phyloP scores from a whole-genome alignment of 2,113 vertebrate species.

The Sclerurus mexicanus region DNA sequence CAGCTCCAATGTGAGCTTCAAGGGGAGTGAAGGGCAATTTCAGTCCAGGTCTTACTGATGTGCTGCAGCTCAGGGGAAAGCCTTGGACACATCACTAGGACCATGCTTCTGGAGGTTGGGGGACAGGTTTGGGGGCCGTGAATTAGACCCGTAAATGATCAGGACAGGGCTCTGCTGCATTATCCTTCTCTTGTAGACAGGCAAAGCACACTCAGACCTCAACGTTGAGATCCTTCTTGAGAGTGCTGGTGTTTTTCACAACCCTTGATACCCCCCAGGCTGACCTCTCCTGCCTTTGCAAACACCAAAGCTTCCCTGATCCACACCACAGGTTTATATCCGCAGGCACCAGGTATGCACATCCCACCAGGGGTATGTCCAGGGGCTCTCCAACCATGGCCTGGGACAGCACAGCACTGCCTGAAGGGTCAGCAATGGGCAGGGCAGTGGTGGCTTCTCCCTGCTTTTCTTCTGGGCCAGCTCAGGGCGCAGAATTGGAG shows the following conservation, averaged over 20 bases:
- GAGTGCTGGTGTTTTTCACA: neutral
- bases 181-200: neutral
- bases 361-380: neutral
- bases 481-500: neutral
- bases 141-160: neutral
- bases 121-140: neutral
- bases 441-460: neutral
- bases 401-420: neutral
- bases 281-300: neutral
- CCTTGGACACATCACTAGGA: neutral
- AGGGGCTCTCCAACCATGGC: neutral
- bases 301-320: neutral
- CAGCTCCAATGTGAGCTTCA: neutral
- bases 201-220: neutral
- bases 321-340: neutral
- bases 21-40: neutral
- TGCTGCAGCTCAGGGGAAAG: neutral
- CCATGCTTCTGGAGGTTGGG: neutral
- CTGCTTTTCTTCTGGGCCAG: neutral
- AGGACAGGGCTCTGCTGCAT: neutral
- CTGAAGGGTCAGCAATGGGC: neutral
- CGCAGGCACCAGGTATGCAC: fast-evolving
- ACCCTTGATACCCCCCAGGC: fast-evolving
- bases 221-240: neutral
- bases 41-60: neutral